Base-by-base conservation (phyloP, 2,888 invertebrate genomes). In the Entomobrya proxima region DNA sequence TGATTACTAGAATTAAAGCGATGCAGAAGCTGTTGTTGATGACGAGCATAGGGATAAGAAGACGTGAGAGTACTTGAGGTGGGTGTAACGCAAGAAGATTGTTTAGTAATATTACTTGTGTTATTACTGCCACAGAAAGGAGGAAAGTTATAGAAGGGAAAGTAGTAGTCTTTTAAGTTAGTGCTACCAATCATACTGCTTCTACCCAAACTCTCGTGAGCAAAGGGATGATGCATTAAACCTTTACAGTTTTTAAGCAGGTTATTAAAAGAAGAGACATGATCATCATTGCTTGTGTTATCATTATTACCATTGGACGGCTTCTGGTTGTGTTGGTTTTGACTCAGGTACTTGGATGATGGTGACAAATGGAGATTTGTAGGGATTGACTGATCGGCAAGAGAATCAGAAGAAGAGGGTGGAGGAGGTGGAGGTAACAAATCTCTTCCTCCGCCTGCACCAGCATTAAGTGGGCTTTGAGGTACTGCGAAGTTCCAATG, bases 401-500 rank as follows among this genome's bases (percentile, higher is more conserved):
- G 24, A 76, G 76, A 55, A 50, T 85, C 75, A 35, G 44, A 58
- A 15, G 75, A 40, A 35, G 72, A 15, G 11, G 83, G 86, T 69
- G 84, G 84, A 61, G 85, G 87, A 64, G 85, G 86, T 40, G 86
- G 83, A 58, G 69, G 81, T 2, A 81, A 24, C 2, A 80, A 32
- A 32, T 87, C 84, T 40, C 74, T 81, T 30, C 58, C 55, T 67
- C 67, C 76, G 2, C 30, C 30, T n/a, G 21, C 32, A 15, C 52
- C 24, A 24, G 15, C 55, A 30, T 69, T 69, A 18, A 82, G n/a
- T 9, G 88, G 88, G 47, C 81, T 85, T 24, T 87, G 85, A 64
- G 88, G 88, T 76, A 86, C 86, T n/a, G 88, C 87, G 78, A 88
- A 89, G 69, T 88, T 89, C 87, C 88, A 89, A 9, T 86, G 87